phyloP scores from a whole-genome alignment of 2,113 vertebrate genomes.

The Edolisoma coerulescens region DNA sequence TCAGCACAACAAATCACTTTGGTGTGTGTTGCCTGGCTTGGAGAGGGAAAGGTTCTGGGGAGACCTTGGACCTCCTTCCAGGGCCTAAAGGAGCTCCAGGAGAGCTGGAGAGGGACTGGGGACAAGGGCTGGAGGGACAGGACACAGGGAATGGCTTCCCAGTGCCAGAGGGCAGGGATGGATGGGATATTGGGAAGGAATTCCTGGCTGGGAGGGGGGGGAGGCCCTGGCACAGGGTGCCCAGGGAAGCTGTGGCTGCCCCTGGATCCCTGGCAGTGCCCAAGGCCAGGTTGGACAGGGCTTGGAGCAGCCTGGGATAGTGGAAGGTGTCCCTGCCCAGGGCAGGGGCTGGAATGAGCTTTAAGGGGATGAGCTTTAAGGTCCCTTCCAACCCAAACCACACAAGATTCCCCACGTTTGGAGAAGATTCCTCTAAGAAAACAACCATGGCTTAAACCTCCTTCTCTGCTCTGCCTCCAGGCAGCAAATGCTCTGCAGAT shows the following conservation, averaged over 20 bases:
- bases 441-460: not conserved
- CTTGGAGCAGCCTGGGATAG: fast-evolving
- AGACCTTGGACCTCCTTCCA: fast-evolving
- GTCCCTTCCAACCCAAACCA: not conserved
- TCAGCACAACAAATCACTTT: not conserved
- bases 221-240: fast-evolving
- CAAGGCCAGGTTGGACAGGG: fast-evolving
- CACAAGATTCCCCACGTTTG: fast-evolving
- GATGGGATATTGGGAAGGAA: fast-evolving
- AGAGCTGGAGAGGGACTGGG: not conserved
- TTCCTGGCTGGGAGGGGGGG: fast-evolving
- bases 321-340: not conserved
- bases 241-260: not conserved
- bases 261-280: not conserved
- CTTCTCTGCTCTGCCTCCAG: not conserved
- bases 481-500: not conserved
- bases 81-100: fast-evolving
- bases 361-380: fast-evolving
- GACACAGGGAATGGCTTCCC: not conserved
- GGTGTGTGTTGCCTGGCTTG: fast-evolving
- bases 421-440: not conserved
- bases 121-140: fast-evolving
- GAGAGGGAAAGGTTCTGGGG: fast-evolving
- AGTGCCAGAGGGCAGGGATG: not conserved
- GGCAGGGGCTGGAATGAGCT: not conserved